phyloP scores from a whole-genome alignment of 2,797 vertebrate species.

The Fistularia commersonii region DNA sequence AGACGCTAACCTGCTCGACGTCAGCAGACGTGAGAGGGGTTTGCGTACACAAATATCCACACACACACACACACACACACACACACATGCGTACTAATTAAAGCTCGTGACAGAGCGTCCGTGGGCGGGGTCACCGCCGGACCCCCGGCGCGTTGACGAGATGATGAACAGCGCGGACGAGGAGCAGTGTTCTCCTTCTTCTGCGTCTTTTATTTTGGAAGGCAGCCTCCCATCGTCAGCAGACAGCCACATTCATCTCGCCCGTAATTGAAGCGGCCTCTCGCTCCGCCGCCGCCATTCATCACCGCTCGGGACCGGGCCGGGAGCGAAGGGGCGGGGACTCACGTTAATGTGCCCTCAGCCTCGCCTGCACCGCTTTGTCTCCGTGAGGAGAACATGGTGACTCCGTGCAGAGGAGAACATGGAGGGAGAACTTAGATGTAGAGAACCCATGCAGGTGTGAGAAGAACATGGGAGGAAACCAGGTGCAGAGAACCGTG shows the following conservation, averaged over 20 bases:
- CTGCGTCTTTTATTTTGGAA: conserved; percentile 57
- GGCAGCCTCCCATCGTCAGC: conserved; percentile 26
- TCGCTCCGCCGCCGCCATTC: conserved; percentile 36
- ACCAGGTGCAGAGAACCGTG: no score
- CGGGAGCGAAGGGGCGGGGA: no score
- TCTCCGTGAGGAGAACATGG: no score
- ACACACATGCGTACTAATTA: conserved; percentile 81
- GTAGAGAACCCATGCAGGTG: no score
- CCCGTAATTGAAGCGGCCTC: conserved; percentile 45
- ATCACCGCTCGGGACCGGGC: conserved; percentile 33
- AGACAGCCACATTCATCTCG: conserved; percentile 58
- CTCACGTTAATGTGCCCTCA: no score
- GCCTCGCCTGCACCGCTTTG: no score
- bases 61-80: conserved; percentile 7
- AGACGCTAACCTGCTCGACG: conserved; percentile 32
- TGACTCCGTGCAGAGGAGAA: no score
- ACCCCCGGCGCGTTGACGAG: conserved; percentile 59
- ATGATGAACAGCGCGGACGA: conserved; percentile 54
- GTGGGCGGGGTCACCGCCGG: conserved; percentile 56
- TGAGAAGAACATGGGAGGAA: no score
- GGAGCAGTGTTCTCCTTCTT: no score
- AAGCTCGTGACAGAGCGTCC: conserved; percentile 84
- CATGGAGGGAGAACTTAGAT: no score
- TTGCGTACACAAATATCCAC: no score
- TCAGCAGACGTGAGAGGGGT: conserved; percentile 40